Conservation (phyloP, 2,797 vertebrate genomes). For the Rhinophrynus dorsalis region DNA sequence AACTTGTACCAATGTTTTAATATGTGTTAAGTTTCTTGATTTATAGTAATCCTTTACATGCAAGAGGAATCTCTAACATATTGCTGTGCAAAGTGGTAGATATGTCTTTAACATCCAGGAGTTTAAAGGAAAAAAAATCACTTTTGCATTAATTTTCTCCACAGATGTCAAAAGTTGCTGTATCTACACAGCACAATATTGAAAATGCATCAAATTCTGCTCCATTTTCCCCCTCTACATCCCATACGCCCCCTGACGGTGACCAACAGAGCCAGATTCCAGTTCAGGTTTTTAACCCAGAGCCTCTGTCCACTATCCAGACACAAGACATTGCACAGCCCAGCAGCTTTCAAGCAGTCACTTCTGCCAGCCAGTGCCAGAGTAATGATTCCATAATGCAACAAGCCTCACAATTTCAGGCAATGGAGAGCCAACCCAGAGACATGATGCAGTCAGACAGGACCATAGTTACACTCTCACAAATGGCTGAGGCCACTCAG, state of each 20-base stretch:
- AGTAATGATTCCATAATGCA: constrained; percentile 81
- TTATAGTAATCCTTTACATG: too few relatives aligned
- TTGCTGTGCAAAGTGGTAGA: too few relatives aligned
- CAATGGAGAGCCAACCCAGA: constrained; percentile 77
- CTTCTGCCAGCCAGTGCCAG: constrained; percentile 69
- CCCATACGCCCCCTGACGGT: constrained; percentile 77
- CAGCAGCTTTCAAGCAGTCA: constrained; percentile 74
- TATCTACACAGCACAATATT: constrained; percentile 77
- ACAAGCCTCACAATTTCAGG: constrained; percentile 79
- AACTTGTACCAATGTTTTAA: too few relatives aligned
- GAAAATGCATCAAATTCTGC: constrained; percentile 77
- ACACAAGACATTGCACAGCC: constrained; percentile 83
- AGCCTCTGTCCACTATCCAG: constrained; percentile 83
- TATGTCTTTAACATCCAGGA: too few relatives aligned
- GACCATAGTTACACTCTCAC: constrained; percentile 78
- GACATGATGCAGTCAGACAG: constrained; percentile 76
- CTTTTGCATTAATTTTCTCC: too few relatives aligned
- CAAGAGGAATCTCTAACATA: too few relatives aligned
- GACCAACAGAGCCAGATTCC: constrained; percentile 79
- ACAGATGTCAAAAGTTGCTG: constrained; percentile 81
- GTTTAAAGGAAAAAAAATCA: too few relatives aligned
- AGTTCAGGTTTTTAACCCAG: constrained; percentile 77
- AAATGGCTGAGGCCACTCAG: constrained; percentile 75
- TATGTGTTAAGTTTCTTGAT: too few relatives aligned
- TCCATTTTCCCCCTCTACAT: constrained; percentile 75